Base-by-base conservation (phyloP, 2,797 vertebrate genomes). In the Molothrus aeneus region DNA sequence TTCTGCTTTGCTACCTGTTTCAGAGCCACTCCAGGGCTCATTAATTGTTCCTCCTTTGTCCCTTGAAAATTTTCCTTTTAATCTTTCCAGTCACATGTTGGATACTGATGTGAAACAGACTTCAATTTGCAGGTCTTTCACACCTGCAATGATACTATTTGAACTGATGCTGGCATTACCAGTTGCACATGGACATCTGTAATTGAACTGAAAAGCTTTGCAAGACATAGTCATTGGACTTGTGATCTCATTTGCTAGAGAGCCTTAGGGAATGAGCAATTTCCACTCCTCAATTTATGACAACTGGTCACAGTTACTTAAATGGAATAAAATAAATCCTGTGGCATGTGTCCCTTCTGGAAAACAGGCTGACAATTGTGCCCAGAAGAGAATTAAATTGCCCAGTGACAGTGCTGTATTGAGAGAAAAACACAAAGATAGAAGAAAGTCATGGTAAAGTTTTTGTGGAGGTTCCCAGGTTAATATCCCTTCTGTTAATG, bases 211-310 rank as follows among this genome's bases (percentile, higher is more conserved):
- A 94, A 96, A 96, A 93, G 92, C 91, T 91, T 86, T 88, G 94
- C 70, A 63, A 92, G 82, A 29, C 2, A 31, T 38, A 81, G 80
- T 94, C 89, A 68, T 84, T 88, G 87, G 91, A 64, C 77, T 96
- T 95, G 86, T 96, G 95, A 96, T 95, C 94, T 97, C 94, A 91
- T 96, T 94, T 93, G 77, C 90, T 72, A 86, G 88, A 88, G 32
- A 79, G 85, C 91, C 95, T 92, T 47, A 81, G 95, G 91, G 94
- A 94, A 96, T 0, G 22, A 70, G 77, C 85, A 91, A 77, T 96
- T 96, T 94, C 77, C 51, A 26, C 85, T 79, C 73, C 90, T 94
- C 95, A 86, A 54, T 94, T 94, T 95, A 86, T 93, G 94, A 92
- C 91, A 97, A 96, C 91, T 94, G 95, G 82, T 93, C 82, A 92